phyloP scores from a whole-genome alignment of 2,797 vertebrate species.

The Hirundo rustica region DNA sequence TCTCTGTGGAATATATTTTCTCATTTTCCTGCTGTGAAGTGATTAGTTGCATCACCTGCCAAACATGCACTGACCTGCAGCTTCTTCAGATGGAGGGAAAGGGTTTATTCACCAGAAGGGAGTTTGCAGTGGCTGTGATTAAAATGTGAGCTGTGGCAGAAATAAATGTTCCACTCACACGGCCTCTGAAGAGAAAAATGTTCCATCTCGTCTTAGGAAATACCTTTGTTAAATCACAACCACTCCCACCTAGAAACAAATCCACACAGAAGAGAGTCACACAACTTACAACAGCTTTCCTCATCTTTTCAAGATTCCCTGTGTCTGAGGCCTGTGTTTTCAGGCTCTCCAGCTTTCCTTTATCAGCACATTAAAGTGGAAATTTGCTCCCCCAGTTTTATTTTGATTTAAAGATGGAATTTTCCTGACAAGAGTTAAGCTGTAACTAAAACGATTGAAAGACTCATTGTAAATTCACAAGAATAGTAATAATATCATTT shows the following conservation, averaged over 20 bases:
- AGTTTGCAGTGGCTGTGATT: background rate
- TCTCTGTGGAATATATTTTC: background rate
- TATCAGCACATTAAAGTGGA: background rate
- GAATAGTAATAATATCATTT: slow-evolving; percentile 2
- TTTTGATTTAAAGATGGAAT: background rate
- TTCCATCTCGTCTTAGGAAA: background rate
- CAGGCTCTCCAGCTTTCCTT: background rate
- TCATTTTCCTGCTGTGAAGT: slow-evolving; percentile 11
- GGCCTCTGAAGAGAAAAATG: background rate
- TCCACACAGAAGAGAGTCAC: background rate
- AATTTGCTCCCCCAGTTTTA: background rate
- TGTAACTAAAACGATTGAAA: background rate
- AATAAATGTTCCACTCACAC: background rate
- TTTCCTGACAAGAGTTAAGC: background rate
- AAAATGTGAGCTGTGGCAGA: background rate
- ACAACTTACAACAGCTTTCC: background rate
- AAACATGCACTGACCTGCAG: background rate
- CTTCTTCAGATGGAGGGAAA: background rate
- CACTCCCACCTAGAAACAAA: background rate
- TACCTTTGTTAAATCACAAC: background rate
- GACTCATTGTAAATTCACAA: background rate
- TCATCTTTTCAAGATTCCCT: background rate
- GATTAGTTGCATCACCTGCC: background rate
- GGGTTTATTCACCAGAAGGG: background rate
- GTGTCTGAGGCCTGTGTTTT: background rate